Percentiles rank a stretch among this genome's conserved stretches.
phyloP scores from a whole-genome alignment of 2,797 vertebrate species.

The Lindbergichthys nudifrons region DNA sequence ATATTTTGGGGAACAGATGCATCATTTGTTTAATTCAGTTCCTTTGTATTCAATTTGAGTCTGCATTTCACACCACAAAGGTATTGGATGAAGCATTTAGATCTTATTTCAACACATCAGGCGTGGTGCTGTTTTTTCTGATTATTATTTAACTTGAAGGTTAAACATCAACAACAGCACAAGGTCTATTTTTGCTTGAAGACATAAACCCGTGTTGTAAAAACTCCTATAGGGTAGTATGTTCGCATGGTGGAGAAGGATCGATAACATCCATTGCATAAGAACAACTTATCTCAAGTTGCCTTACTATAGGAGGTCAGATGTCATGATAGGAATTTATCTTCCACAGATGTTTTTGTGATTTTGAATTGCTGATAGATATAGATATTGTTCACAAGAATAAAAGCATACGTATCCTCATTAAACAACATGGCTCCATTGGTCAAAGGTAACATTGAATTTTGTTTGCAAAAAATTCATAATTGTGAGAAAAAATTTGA shows the following conservation, averaged over 20 bases:
- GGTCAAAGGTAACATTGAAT: neutral
- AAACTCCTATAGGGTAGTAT: neutral
- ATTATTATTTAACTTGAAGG: neutral
- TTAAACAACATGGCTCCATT: neutral
- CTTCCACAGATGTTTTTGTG: neutral
- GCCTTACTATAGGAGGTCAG: neutral
- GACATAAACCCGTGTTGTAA: neutral
- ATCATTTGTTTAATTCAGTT: neutral
- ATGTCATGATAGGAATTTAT: slow-evolving; percentile 1
- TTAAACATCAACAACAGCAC: neutral
- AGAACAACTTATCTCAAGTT: neutral
- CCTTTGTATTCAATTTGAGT: neutral
- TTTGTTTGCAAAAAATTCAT: neutral
- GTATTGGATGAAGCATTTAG: neutral
- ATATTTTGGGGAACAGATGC: neutral
- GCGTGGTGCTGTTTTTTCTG: neutral
- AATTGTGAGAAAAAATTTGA: neutral
- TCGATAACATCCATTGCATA: slow-evolving; percentile 5
- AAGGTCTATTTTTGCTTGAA: neutral
- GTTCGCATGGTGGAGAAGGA: neutral
- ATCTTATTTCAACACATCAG: neutral
- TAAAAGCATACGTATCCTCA: neutral
- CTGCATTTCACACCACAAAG: neutral
- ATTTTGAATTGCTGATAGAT: neutral
- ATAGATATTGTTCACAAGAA: neutral